These are phyloP conservation scores for Blastobasis lacticolella DNA, from an alignment of 2,888 invertebrate genomes.

Conservation along the genomic window DNA sequence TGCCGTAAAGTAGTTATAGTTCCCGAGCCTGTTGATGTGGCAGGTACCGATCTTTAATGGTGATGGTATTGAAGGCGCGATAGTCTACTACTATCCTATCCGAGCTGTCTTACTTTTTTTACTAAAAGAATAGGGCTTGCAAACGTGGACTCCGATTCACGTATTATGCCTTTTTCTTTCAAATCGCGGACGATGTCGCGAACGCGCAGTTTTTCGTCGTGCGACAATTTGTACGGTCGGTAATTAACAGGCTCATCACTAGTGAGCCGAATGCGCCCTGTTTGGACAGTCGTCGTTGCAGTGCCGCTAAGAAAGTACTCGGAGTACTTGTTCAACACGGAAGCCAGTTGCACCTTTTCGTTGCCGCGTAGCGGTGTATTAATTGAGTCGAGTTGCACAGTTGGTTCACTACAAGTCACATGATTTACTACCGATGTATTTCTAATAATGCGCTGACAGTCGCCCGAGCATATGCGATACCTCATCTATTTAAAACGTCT, in stretches of 20 bases:
- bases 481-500: no score
- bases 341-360: no score
- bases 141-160: conserved; percentile 3
- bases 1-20: conserved; percentile 10
- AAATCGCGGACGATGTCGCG: conserved; percentile 2
- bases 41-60: neutral
- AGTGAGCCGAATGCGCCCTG: conserved; percentile 8
- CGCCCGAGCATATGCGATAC: no score
- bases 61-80: conserved; percentile 3
- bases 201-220: conserved; percentile 8
- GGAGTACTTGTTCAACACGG: no score
- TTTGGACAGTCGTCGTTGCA: no score
- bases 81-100: conserved; percentile 4
- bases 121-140: conserved; percentile 5
- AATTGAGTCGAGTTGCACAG: no score
- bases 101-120: neutral
- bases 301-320: no score
- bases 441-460: no score
- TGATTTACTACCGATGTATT: no score
- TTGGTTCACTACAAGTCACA: no score
- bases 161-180: no score
- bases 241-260: conserved; percentile 8
- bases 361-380: no score
- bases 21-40: conserved; percentile 7
- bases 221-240: conserved; percentile 8